Evolutionary conservation across 2,797 vertebrate genomes (phyloP).

Genomic region (Hyperoplus immaculatus): DNA sequence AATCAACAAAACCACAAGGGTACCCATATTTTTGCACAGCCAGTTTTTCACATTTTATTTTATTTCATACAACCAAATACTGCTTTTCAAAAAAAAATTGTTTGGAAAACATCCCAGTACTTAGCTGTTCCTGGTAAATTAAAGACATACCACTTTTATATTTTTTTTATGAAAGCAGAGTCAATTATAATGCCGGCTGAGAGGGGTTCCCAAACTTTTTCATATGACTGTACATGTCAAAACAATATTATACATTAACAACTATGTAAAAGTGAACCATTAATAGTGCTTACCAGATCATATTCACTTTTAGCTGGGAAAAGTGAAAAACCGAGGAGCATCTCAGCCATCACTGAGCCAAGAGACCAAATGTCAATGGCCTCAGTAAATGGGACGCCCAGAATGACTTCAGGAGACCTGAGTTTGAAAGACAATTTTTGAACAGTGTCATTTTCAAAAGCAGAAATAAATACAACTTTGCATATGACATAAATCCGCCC

Average conservation of each 20-base stretch:
- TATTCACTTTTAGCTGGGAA: neutral
- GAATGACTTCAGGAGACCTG: slow-evolving; percentile 24
- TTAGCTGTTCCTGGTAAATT: too few species aligned
- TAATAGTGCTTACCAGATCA: neutral
- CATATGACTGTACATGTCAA: too few species aligned
- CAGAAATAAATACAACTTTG: neutral
- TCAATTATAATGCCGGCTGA: too few species aligned
- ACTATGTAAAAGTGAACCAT: neutral
- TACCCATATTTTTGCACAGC: too few species aligned
- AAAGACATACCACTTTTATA: too few species aligned
- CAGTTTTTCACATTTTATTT: too few species aligned
- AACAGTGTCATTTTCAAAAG: neutral
- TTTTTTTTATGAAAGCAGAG: too few species aligned
- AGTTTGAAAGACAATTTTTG: neutral
- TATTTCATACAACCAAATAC: too few species aligned
- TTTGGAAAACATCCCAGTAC: too few species aligned
- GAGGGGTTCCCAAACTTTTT: too few species aligned
- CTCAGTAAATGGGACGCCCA: neutral
- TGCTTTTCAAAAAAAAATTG: too few species aligned
- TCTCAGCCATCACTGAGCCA: neutral
- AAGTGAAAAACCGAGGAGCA: neutral
- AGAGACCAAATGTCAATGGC: slow-evolving; percentile 21
- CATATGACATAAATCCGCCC: neutral
- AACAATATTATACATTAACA: neutral
- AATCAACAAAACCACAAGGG: too few species aligned